Base-by-base conservation (phyloP, 1,140 invertebrate species). In the Halictus rubicundus region DNA sequence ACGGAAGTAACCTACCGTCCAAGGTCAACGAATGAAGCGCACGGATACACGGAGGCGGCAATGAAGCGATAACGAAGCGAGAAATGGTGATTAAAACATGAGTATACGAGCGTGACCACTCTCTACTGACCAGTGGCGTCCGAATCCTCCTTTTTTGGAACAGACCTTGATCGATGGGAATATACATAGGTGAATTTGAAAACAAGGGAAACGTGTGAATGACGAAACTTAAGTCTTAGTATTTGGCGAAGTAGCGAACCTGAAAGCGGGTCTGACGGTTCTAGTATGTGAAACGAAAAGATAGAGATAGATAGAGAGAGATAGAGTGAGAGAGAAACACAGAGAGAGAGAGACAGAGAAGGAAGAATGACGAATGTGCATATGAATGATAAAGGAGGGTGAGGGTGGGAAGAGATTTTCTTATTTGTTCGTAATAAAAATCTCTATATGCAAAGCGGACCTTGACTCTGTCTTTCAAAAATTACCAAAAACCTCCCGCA, bases 401-500 rank as follows among this genome's bases (percentile, higher is more conserved):
- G 78, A 63, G n/a, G 60, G 57, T 59, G 60, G 78, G 32, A 21
- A 68, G 49, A 63, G 42, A 72, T 75, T 70, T 27, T n/a, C 54
- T 66, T 68, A 69, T n/a, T 60, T 64, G 59, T 83, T 77, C 54
- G 61, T 59, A 61, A 73, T 60, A 25, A 72, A 80, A 64, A 77
- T 65, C 27, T 68, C 71, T 73, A 64, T 83, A 83, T 49, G 74
- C 69, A 83, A 86, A 86, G 84, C 77, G 65, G 64, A 71, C 70
- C 68, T 75, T 85, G 68, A 71, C 57, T 54, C 68, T 86, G 49
- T 83, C 46, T 76, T 68, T 82, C 70, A 71, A 68, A 83, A 83
- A 86, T 93, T 93, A 94, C 93, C 93, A 94, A 87, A 94, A 93
- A 74, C 93, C 92, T 71, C 94, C 94, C 39, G 93, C 92, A 72